Base-by-base conservation (phyloP, 2,888 invertebrate genomes). In the Harpagoxenus sublaevis region DNA sequence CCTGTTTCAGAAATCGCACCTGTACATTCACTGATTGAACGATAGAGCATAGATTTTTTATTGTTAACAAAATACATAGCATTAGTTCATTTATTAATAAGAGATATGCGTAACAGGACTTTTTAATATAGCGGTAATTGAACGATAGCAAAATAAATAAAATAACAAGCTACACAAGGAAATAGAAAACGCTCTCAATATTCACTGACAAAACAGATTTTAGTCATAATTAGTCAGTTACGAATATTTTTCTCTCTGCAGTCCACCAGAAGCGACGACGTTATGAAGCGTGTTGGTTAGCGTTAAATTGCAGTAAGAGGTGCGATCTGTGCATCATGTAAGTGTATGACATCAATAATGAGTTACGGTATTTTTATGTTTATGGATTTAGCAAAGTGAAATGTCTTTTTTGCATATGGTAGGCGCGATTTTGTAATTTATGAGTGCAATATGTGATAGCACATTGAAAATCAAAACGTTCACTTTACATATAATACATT, bases 291-390 rank as follows among this genome's bases (percentile, higher is more conserved):
- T 92, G 91, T 88, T 84, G 75, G 45, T 87, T 86, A 85, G 90
- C 91, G 79, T 88, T 88, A 90, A 87, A 92, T 92, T 92, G 92
- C 92, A 92, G 92, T 91, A 92, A 92, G 92, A 92, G 92, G 92
- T 92, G 92, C 91, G 84, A 87, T 87, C 84, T 91, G 88, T 90
- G 90, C 90, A 83, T 82, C 31, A 82, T 51, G 45, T 84, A 70
- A 62, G 89, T 89, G 90, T 89, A 57, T 84, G 62, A 89, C 87
- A 90, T 8, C 78, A 48, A 89, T 65, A 82, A 89, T 88, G 75
- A 88, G 74, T 89, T 83, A 89, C 83, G 86, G 35, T 66, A 83
- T 57, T 35, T 68, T 84, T 55, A 79, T 57, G 70, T 53, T 68
- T 45, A 83, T n/a, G 23, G 6, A 53, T 39, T 65, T 68, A 31